phyloP scores from a whole-genome alignment of 2,888 invertebrate species.

The Blomia tropicalis region DNA sequence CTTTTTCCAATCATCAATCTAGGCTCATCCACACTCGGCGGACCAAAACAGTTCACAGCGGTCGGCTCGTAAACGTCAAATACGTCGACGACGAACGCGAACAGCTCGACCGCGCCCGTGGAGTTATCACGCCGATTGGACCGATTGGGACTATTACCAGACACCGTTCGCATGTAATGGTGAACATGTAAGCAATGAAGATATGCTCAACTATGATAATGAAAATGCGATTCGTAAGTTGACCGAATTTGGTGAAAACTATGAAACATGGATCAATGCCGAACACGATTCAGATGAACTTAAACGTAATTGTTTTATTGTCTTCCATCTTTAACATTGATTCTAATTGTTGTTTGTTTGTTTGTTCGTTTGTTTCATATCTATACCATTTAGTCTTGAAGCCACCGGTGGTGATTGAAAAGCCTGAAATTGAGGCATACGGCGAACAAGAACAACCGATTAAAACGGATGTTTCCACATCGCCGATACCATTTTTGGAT shows the following conservation, averaged over 20 bases:
- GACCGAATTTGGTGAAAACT: conserved; percentile 26
- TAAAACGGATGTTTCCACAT: conserved; percentile 4
- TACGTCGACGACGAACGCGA: conserved; percentile 16
- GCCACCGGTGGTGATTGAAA: conserved; percentile 13
- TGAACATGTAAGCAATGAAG: conserved; percentile 23
- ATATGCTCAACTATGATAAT: conserved; percentile 22
- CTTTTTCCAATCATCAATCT: too few species aligned
- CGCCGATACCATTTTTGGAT: conserved; percentile 17
- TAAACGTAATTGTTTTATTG: neutral
- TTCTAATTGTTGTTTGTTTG: neutral
- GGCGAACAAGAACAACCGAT: neutral
- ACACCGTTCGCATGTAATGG: conserved; percentile 16
- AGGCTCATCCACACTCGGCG: conserved; percentile 20
- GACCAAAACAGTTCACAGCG: conserved; percentile 12
- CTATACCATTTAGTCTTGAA: neutral
- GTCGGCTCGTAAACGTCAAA: conserved; percentile 17
- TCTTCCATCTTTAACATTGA: neutral
- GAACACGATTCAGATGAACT: conserved; percentile 19
- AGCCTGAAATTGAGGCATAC: conserved; percentile 6
- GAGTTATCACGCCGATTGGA: conserved; percentile 26
- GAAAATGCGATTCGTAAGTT: conserved; percentile 21
- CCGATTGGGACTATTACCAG: conserved; percentile 25
- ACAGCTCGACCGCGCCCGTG: conserved; percentile 23
- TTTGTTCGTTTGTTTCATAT: too few species aligned
- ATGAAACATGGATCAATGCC: conserved; percentile 24